Evolutionary conservation across 2,797 vertebrate genomes (phyloP).

Genomic region (Loris lydekkerianus): DNA sequence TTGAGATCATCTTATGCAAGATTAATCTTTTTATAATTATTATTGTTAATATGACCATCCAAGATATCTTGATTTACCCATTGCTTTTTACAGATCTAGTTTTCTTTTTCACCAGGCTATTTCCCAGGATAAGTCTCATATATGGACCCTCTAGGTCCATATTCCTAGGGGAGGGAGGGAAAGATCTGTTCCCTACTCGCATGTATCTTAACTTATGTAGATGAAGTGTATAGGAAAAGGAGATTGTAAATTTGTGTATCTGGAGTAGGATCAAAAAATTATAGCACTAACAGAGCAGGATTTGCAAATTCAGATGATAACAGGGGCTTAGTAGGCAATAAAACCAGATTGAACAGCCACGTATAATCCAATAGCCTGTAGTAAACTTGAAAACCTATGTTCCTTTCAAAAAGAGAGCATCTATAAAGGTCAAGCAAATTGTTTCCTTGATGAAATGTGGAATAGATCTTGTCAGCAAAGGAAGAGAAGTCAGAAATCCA

Average conservation of each 20-base stretch:
- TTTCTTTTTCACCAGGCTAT: neutral
- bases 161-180: neutral
- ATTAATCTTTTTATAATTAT: constrained; percentile 3
- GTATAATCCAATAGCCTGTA: neutral
- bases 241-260: neutral
- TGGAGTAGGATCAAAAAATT: neutral
- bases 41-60: neutral
- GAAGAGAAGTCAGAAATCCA: neutral
- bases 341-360: neutral
- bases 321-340: neutral
- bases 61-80: neutral
- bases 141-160: neutral
- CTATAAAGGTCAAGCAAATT: neutral
- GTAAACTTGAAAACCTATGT: neutral
- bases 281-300: neutral
- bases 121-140: neutral
- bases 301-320: constrained; percentile 30
- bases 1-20: neutral
- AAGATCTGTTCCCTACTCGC: neutral
- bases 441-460: neutral
- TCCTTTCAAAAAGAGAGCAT: neutral
- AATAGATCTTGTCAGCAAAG: neutral
- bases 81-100: constrained; percentile 10
- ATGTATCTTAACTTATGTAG: neutral
- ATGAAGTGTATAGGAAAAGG: neutral